A percentile compares a stretch with the other conserved stretches of the same genome.
Evolutionary conservation across 2,797 vertebrate species (phyloP).

Genomic region (Xenopus petersii): DNA sequence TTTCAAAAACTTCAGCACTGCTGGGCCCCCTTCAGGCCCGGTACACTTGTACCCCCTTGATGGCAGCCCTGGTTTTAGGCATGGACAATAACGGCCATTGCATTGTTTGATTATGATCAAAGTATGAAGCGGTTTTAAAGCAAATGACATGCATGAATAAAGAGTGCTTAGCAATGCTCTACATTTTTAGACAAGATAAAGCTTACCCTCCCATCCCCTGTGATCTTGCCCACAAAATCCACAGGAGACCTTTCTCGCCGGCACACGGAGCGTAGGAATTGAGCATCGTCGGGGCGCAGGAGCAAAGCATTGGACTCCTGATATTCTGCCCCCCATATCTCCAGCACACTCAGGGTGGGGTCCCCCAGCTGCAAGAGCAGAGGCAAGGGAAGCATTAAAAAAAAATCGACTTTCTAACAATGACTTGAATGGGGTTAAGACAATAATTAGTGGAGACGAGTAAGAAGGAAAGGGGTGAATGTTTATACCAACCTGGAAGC

Average conservation of each 20-base stretch:
- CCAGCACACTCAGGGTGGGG: constrained; percentile 85
- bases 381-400: neutral
- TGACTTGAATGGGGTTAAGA: neutral
- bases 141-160: no score
- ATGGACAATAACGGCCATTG: no score
- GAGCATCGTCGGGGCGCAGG: constrained; percentile 62
- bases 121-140: no score
- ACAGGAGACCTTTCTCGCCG: constrained; percentile 81
- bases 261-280: constrained; percentile 74
- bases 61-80: no score
- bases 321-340: constrained; percentile 93
- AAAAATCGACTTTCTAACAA: neutral
- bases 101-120: no score
- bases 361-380: constrained; percentile 74
- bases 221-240: constrained; percentile 84
- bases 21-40: no score
- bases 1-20: no score
- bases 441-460: neutral
- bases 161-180: neutral
- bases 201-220: constrained; percentile 78
- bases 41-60: no score
- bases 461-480: no score
- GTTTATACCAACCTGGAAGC: constrained; percentile 74
- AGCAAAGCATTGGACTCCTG: constrained; percentile 91
- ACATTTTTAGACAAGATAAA: neutral